These are phyloP conservation scores for Ophiothrix spiculata DNA, from an alignment of 35 echinoderm and acorn worm genomes.

Conservation along the genomic window DNA sequence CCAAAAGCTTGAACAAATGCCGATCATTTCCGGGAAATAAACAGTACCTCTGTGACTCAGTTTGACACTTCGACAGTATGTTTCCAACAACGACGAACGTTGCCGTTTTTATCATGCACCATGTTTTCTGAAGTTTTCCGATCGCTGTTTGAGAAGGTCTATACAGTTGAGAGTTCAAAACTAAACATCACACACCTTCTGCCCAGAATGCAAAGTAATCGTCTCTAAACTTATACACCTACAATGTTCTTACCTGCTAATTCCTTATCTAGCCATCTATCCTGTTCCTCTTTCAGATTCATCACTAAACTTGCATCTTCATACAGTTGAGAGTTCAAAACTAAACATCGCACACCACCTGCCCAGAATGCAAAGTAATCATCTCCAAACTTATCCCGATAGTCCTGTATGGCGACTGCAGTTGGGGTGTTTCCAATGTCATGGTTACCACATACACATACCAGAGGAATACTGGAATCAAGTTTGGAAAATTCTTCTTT, in stretches of 20 bases:
- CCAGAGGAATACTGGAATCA: slow-evolving; percentile 72
- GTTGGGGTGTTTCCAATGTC: slow-evolving; percentile 88
- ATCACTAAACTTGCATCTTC: slow-evolving; percentile 63
- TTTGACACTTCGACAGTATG: too few relatives aligned
- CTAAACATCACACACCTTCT: slow-evolving; percentile 77
- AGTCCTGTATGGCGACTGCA: slow-evolving; percentile 48
- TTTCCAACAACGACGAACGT: too few relatives aligned
- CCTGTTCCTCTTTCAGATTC: slow-evolving; percentile 58
- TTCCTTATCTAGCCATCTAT: slow-evolving; percentile 67
- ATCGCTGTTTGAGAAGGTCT: too few relatives aligned
- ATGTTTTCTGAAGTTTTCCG: too few relatives aligned
- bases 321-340: slow-evolving; percentile 86
- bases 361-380: slow-evolving; percentile 88
- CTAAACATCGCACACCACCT: slow-evolving; percentile 78
- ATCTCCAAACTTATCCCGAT: slow-evolving; percentile 68
- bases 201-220: slow-evolving; percentile 88
- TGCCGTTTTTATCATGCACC: too few relatives aligned
- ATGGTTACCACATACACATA: slow-evolving; percentile 93
- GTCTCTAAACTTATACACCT: slow-evolving; percentile 72
- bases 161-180: slow-evolving; percentile 86
- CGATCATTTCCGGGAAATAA: too few relatives aligned
- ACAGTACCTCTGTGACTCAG: too few relatives aligned
- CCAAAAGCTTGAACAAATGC: too few relatives aligned
- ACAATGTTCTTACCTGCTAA: slow-evolving; percentile 61
- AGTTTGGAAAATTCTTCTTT: slow-evolving; percentile 61